Evolutionary conservation across 2,113 vertebrate species (phyloP), one percentile per base, ranked within the genome.

Genomic region (Rhynchomys soricoides): DNA sequence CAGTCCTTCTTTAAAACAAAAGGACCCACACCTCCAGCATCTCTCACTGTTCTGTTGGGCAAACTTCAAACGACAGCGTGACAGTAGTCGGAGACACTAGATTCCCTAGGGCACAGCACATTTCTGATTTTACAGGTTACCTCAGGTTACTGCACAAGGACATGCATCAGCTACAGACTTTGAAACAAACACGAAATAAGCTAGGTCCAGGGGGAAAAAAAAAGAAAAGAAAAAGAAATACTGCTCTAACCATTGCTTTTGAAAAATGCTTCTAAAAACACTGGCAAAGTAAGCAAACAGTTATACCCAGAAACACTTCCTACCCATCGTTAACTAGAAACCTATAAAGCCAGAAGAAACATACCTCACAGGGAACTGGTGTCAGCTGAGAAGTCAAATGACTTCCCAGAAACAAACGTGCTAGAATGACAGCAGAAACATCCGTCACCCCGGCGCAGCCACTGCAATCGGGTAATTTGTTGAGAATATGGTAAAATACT

Each of bases 81-180:
- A 31, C 6, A 43, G 62, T 21, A 66, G 40, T 89, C 5, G n/a
- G 19, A 91, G 75, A 86, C 13, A 64, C 37, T 2, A 52, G 45
- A 66, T 37, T 45, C 13, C n/a, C 45, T 1, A 29, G 24, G 31
- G 29, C 26, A 52, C 68, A 71, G 31, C 16, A n/a, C 1, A 75
- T 29, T 92, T 90, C 43, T 95, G 68, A 86, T 45, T 91, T 94
- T 94, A 92, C 24, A 97, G 70, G 55, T 81, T 90, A 92, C 45
- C 50, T 48, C n/a, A 43, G 45, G 89, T 86, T 40, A 93, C 45
- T 40, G 34, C 68, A 90, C 64, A 1, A 29, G 74, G 77, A 86
- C 29, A 40, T 24, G 17, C 52, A n/a, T 89, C 1, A 86, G 55
- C n/a, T 34, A 94, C 40, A 48, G 66, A 70, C 90, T 78, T 95